Conservation (phyloP, 2,888 invertebrate species). For the Lepetodrilus schrolli region DNA sequence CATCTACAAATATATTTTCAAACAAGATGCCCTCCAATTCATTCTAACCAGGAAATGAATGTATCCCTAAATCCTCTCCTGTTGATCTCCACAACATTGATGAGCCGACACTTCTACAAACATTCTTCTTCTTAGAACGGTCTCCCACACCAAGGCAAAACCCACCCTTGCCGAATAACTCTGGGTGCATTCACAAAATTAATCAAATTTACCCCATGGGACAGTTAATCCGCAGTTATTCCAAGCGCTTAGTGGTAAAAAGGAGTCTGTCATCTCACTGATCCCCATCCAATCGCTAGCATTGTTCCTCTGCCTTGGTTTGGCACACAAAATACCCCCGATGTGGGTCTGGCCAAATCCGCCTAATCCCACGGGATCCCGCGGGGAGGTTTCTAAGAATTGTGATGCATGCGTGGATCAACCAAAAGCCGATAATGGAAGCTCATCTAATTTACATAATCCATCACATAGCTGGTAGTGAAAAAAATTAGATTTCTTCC, state of each 20-base stretch:
- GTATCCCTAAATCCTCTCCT: too few species aligned
- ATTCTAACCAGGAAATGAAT: too few species aligned
- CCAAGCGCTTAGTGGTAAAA: slow-evolving; percentile 11
- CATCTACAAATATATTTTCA: too few species aligned
- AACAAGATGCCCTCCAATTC: too few species aligned
- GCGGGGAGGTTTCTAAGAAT: slow-evolving; percentile 21
- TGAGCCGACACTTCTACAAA: too few species aligned
- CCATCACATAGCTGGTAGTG: not conserved
- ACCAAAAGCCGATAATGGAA: slow-evolving; percentile 18
- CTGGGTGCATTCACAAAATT: slow-evolving; percentile 21
- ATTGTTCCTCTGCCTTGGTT: not conserved
- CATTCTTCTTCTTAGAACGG: too few species aligned
- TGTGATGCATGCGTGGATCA: slow-evolving; percentile 8
- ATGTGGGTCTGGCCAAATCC: not conserved
- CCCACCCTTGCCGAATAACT: not conserved
- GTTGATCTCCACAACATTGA: too few species aligned
- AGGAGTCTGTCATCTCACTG: slow-evolving; percentile 3
- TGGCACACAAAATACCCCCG: not conserved
- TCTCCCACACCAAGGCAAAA: too few species aligned
- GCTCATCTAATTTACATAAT: slow-evolving; percentile 22
- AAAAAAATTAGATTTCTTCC: not conserved
- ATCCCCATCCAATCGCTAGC: slow-evolving; percentile 3
- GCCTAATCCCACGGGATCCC: slow-evolving; percentile 9
- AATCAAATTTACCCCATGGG: slow-evolving; percentile 25
- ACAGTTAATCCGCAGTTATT: slow-evolving; percentile 10